Conservation (phyloP, 2,797 vertebrate genomes). For the Lindbergichthys nudifrons region DNA sequence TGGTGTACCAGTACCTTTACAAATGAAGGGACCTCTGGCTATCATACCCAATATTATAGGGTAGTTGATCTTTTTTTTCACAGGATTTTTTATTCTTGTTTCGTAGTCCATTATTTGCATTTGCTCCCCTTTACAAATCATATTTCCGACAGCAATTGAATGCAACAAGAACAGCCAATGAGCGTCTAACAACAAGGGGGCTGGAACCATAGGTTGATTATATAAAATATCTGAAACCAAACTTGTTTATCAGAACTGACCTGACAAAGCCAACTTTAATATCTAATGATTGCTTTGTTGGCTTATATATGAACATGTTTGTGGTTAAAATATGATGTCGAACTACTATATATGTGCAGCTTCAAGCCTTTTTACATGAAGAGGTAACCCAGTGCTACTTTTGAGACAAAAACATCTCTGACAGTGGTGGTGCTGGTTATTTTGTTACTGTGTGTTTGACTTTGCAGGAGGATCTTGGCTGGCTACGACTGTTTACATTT, state of each 20-base stretch:
- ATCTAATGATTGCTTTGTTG: fast-evolving
- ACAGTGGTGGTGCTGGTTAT: too few species aligned
- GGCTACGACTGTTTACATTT: constrained; percentile 57
- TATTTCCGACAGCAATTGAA: constrained; percentile 30
- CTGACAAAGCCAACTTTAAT: fast-evolving
- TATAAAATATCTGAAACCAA: background rate
- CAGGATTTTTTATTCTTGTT: background rate
- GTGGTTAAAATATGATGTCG: background rate
- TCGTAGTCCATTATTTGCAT: background rate
- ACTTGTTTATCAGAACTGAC: background rate
- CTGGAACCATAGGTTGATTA: background rate
- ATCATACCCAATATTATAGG: background rate
- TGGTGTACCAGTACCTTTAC: background rate
- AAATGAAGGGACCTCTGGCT: background rate
- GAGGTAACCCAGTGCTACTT: background rate
- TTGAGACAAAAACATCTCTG: background rate
- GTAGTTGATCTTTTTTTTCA: background rate
- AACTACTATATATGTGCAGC: background rate
- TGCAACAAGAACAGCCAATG: constrained; percentile 47
- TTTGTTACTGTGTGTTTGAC: fast-evolving
- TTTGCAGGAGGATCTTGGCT: background rate
- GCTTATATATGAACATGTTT: fast-evolving
- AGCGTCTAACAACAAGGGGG: constrained; percentile 10
- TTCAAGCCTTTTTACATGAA: background rate
- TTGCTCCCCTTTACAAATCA: fast-evolving